Evolutionary conservation across 2,113 vertebrate genomes (phyloP), one percentile per base, ranked within the genome.

Genomic region (Morone chrysops): DNA sequence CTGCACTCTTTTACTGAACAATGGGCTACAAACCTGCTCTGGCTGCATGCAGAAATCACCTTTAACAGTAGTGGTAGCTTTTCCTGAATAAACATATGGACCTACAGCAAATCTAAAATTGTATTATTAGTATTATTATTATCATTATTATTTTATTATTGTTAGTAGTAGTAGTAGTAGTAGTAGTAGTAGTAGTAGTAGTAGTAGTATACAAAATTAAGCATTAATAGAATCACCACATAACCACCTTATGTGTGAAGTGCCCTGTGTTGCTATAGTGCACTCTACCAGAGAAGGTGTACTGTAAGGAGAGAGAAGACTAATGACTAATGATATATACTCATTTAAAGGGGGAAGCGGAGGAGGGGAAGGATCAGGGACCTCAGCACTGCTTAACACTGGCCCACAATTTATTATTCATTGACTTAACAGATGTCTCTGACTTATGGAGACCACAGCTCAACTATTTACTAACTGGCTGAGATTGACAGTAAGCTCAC

Each of bases 401-500:
- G 48, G 65, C 47, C 47, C 25, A 40, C 12, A 43, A 72, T 90
- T 78, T 63, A 83, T 85, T 76, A 90, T 88, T 85, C 80, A 87
- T 68, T 66, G 57, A 66, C 20, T 60, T 72, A 88, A 87, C 77
- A 83, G 79, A 85, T 83, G 76, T 36, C 6, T 70, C 66, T 70
- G 73, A 81, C 66, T 75, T 41, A 18, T 12, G 6, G 25, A 76
- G 61, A 78, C 57, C 73, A 43, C 72, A 70, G 40, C 70, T 82
- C 71, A 70, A 71, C 61, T 47, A 31, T 60, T 77, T n/a, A 45
- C 71, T 57, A 65, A 70, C 59, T 14, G 51, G n/a, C 70, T 50
- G 69, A 78, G 78, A 70, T 12, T 81, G 83, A 73, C 51, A 61
- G 66, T 47, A 22, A 45, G 38, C 74, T 81, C 70, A 65, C 51